Percentiles rank a stretch among this genome's conserved stretches.
Evolutionary conservation across 2,113 vertebrate genomes (phyloP).

Genomic region (Alosa alosa): DNA sequence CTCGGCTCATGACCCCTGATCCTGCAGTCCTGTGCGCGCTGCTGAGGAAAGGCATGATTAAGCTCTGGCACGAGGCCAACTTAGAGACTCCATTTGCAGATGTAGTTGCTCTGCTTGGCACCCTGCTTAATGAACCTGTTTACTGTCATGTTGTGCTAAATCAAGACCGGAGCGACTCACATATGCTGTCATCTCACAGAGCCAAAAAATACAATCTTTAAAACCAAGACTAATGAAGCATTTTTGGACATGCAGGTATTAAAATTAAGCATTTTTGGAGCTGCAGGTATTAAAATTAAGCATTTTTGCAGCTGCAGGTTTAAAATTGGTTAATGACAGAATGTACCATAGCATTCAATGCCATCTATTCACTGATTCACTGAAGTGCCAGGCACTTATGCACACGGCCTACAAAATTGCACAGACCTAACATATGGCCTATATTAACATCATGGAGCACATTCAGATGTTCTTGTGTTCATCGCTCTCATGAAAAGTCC

Average conservation of each 20-base stretch:
- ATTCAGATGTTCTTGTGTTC: background rate
- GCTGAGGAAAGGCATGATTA: background rate
- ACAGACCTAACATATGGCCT: too few relatives aligned
- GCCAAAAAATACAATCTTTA: background rate
- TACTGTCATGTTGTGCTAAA: conserved; percentile 1
- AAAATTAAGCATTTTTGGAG: background rate
- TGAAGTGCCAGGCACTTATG: too few relatives aligned
- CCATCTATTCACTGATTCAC: too few relatives aligned
- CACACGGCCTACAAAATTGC: too few relatives aligned
- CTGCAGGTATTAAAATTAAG: too few relatives aligned
- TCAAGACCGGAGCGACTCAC: background rate
- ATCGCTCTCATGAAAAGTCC: background rate
- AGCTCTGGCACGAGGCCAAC: background rate
- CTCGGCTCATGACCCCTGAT: background rate
- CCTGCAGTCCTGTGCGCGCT: background rate
- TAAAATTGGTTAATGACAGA: background rate
- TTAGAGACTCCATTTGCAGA: background rate
- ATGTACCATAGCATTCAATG: too few relatives aligned
- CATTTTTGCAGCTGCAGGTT: too few relatives aligned
- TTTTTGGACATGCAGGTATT: background rate
- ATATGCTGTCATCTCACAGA: background rate
- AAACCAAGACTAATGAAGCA: background rate
- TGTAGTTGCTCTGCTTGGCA: background rate
- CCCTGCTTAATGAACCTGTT: conserved; percentile 5
- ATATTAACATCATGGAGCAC: background rate